A percentile compares a stretch with the other conserved stretches of the same genome.
phyloP scores from a whole-genome alignment of 2,113 vertebrate species.

The Sorex fumeus region DNA sequence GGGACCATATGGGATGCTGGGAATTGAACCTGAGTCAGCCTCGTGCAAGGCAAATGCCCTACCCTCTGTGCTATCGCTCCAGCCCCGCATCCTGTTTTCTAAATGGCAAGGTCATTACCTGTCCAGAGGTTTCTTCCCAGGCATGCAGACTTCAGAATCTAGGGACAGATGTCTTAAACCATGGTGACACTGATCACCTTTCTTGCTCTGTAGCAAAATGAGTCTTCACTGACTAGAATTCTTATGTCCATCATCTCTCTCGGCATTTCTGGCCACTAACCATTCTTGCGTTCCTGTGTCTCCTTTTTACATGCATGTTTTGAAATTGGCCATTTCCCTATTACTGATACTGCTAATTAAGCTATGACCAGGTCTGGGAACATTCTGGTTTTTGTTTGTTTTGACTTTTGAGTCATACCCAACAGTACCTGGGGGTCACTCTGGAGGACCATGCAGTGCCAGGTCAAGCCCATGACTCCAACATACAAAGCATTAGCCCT shows the following conservation, averaged over 20 bases:
- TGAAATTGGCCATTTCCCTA: not conserved
- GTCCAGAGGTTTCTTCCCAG: not conserved
- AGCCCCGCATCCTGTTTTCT: not conserved
- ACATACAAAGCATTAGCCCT: not conserved
- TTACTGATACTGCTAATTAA: not conserved
- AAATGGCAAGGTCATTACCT: not conserved
- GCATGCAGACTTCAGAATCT: not conserved
- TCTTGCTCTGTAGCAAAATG: not conserved
- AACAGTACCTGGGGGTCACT: not conserved
- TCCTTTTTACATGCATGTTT: not conserved
- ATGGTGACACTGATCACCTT: not conserved
- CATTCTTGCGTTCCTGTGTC: not conserved
- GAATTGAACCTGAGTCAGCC: too few relatives aligned
- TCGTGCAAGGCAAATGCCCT: too few relatives aligned
- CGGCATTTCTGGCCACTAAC: not conserved
- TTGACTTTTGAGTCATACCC: not conserved
- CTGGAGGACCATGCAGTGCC: not conserved
- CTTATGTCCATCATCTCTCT: conserved; percentile 25
- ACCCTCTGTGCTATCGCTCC: too few relatives aligned
- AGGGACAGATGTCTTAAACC: not conserved
- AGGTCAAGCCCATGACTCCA: not conserved
- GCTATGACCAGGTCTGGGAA: not conserved
- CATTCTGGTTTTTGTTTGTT: not conserved
- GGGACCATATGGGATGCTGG: too few relatives aligned
- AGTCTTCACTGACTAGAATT: conserved; percentile 21